Evolutionary conservation across 1,140 invertebrate species (phyloP).

Genomic region (Thaumetopoea pityocampa): DNA sequence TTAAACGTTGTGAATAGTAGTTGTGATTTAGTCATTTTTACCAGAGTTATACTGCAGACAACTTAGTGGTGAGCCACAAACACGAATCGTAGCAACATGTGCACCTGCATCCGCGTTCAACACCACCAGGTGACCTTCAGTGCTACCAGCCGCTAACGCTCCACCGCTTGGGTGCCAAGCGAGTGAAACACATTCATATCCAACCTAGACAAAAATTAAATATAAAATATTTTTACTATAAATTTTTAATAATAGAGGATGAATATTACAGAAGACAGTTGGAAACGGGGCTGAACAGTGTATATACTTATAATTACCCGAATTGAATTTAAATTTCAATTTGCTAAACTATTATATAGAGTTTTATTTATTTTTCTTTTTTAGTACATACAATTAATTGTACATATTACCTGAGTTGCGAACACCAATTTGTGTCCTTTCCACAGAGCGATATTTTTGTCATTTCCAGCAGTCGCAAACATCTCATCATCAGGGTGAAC

Average conservation of each 20-base stretch:
- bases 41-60: conserved; percentile 92
- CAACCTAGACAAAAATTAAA: conserved; percentile 70
- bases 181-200: conserved; percentile 89
- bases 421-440: conserved; percentile 90
- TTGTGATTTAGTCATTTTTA: too few species aligned
- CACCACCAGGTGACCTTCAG: conserved; percentile 90
- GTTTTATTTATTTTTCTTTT: too few species aligned
- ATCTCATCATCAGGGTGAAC: conserved; percentile 93
- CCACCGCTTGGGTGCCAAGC: conserved; percentile 91
- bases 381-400: too few species aligned
- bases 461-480: conserved; percentile 94
- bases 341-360: too few species aligned
- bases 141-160: conserved; percentile 90
- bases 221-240: not conserved
- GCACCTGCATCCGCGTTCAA: conserved; percentile 89
- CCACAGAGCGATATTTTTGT: conserved; percentile 94
- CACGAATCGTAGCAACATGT: conserved; percentile 87
- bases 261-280: too few species aligned
- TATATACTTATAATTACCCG: too few species aligned
- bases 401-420: conserved; percentile 91
- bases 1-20: too few species aligned
- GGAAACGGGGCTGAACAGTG: too few species aligned
- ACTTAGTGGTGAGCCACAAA: conserved; percentile 89
- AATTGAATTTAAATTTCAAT: too few species aligned
- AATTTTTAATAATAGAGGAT: not conserved